phyloP scores from a whole-genome alignment of 2,113 vertebrate genomes.

The Kryptolebias marmoratus region DNA sequence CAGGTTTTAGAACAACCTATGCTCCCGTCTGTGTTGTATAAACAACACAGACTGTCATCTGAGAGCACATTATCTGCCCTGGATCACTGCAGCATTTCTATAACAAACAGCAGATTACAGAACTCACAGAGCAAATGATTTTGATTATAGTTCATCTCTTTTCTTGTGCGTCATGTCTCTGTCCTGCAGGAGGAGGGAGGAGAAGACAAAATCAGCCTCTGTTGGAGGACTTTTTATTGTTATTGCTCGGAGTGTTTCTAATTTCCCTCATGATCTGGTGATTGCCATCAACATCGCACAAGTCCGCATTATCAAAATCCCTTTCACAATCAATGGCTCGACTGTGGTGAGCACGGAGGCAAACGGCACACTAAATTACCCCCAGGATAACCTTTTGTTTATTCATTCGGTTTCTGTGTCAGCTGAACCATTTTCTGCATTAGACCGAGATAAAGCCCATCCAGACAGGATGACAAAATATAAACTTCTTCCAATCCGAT shows the following conservation, averaged over 20 bases:
- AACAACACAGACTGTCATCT: neutral
- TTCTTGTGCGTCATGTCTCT: constrained; percentile 27
- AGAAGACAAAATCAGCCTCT: constrained; percentile 21
- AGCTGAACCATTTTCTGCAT: neutral
- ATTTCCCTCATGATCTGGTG: constrained; percentile 57
- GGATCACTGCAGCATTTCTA: neutral
- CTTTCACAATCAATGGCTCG: constrained; percentile 43
- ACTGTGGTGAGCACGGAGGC: constrained; percentile 26
- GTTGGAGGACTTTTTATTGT: neutral
- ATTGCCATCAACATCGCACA: constrained; percentile 50
- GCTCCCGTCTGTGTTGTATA: no score
- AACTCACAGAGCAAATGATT: constrained; percentile 35
- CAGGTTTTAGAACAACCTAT: no score
- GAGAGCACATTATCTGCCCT: neutral
- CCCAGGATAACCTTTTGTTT: constrained; percentile 51
- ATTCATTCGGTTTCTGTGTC: constrained; percentile 4
- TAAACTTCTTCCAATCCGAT: neutral
- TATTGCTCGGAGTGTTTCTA: constrained; percentile 41
- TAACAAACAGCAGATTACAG: constrained; percentile 10
- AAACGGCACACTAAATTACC: constrained; percentile 24
- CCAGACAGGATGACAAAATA: neutral
- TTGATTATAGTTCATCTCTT: constrained; percentile 30
- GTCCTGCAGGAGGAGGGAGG: constrained; percentile 4
- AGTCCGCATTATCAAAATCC: constrained; percentile 36
- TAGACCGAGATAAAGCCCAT: neutral